A percentile compares a stretch with the other conserved stretches of the same genome.
phyloP scores from a whole-genome alignment of 1,140 invertebrate species.

The Ceratosolen fusciceps region DNA sequence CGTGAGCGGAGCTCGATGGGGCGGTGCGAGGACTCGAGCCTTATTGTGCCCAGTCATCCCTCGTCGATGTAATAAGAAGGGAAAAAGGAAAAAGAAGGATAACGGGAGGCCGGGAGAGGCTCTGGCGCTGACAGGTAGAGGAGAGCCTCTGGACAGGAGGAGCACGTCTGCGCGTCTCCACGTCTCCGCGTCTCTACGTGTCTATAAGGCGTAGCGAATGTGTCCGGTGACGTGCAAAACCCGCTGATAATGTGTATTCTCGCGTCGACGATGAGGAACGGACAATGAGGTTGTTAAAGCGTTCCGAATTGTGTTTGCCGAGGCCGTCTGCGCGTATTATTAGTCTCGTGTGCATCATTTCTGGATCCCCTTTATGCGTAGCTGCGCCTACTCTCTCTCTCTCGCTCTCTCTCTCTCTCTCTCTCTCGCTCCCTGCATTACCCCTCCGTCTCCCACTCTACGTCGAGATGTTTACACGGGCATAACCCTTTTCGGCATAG shows the following conservation, averaged over 20 bases:
- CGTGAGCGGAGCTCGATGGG: neutral
- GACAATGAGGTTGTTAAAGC: constrained; percentile 2
- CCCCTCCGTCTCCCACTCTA: no score
- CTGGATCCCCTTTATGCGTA: neutral
- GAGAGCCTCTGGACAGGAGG: no score
- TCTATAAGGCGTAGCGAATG: neutral
- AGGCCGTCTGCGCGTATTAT: neutral
- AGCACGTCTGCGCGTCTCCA: neutral
- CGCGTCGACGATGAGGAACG: neutral
- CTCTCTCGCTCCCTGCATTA: neutral
- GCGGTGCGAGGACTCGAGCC: no score
- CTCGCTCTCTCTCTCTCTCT: neutral
- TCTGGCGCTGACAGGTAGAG: constrained; percentile 20
- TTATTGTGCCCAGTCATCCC: neutral
- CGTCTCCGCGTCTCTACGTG: neutral
- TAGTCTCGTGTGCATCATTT: neutral
- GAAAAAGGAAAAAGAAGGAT: neutral
- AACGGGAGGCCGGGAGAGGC: neutral
- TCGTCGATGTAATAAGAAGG: constrained; percentile 1
- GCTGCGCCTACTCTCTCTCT: neutral
- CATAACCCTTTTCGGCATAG: no score
- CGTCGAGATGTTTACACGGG: no score
- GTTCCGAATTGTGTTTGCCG: neutral
- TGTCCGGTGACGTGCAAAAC: neutral
- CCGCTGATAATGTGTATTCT: neutral